phyloP scores from a whole-genome alignment of 2,113 vertebrate genomes.

The Crotalus helleri region DNA sequence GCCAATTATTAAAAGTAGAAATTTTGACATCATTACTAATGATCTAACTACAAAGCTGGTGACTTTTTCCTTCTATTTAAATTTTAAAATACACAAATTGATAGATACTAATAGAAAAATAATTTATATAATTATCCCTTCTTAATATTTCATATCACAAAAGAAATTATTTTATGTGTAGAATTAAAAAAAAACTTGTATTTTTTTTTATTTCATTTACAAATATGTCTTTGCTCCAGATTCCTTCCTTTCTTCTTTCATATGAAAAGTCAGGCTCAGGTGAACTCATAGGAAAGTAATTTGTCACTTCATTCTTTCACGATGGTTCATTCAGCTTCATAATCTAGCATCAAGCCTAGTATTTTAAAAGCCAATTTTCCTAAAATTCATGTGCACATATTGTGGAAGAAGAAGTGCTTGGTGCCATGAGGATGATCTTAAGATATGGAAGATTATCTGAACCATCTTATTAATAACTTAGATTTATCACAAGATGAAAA shows the following conservation, averaged over 20 bases:
- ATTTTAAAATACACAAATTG: not conserved
- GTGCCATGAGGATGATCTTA: not conserved
- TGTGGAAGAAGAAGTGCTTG: not conserved
- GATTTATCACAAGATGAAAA: not conserved
- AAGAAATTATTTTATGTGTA: not conserved
- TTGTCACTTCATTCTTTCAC: not conserved
- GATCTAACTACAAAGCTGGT: slow-evolving; percentile 12
- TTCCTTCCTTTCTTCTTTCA: not conserved
- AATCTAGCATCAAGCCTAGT: not conserved
- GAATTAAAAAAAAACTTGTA: not conserved
- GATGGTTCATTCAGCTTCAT: not conserved
- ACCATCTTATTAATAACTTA: not conserved
- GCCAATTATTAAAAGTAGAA: slow-evolving; percentile 28
- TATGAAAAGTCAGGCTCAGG: not conserved
- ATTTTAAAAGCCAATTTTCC: not conserved
- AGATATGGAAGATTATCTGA: not conserved
- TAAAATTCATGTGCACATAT: not conserved
- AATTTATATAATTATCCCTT: not conserved
- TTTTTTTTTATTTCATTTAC: not conserved
- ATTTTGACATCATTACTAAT: slow-evolving; percentile 18
- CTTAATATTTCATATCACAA: not conserved
- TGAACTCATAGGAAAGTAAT: not conserved
- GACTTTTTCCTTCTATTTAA: not conserved
- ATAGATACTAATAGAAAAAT: not conserved
- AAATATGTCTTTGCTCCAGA: not conserved